Evolutionary conservation across 2,888 invertebrate genomes (phyloP).

Genomic region (Mantis religiosa): DNA sequence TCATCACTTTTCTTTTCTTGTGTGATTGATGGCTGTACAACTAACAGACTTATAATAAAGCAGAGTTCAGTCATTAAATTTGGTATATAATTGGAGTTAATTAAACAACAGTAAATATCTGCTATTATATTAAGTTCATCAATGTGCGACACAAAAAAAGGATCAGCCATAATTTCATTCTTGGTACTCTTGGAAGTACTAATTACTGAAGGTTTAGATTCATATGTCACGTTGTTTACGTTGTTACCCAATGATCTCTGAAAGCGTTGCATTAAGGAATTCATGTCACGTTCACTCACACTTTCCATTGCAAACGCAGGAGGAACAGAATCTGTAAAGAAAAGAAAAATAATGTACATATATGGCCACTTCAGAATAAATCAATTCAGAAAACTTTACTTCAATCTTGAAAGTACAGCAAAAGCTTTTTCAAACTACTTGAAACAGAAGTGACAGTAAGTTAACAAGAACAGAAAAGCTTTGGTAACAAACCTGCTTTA

Average conservation of each 20-base stretch:
- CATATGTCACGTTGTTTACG: background rate
- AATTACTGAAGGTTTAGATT: background rate
- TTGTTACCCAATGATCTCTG: background rate
- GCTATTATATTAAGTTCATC: slow-evolving; percentile 54
- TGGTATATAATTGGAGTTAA: slow-evolving; percentile 58
- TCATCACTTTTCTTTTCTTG: slow-evolving; percentile 7
- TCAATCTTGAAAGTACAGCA: too few species aligned
- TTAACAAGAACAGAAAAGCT: too few species aligned
- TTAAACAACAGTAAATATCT: slow-evolving; percentile 54
- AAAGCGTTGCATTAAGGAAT: background rate
- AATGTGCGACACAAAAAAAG: slow-evolving; percentile 46
- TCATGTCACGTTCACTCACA: background rate
- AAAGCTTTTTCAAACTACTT: too few species aligned
- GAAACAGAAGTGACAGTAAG: too few species aligned
- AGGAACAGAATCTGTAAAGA: too few species aligned
- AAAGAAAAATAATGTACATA: too few species aligned
- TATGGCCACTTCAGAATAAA: too few species aligned
- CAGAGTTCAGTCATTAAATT: slow-evolving; percentile 66
- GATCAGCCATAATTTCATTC: background rate
- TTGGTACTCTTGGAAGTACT: background rate
- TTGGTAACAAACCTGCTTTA: too few species aligned
- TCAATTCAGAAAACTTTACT: too few species aligned
- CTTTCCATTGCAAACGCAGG: background rate
- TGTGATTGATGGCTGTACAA: slow-evolving; percentile 43
- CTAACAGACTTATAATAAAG: slow-evolving; percentile 60